Evolutionary conservation across 2,797 vertebrate genomes (phyloP).

Genomic region (Nothura maculosa): DNA sequence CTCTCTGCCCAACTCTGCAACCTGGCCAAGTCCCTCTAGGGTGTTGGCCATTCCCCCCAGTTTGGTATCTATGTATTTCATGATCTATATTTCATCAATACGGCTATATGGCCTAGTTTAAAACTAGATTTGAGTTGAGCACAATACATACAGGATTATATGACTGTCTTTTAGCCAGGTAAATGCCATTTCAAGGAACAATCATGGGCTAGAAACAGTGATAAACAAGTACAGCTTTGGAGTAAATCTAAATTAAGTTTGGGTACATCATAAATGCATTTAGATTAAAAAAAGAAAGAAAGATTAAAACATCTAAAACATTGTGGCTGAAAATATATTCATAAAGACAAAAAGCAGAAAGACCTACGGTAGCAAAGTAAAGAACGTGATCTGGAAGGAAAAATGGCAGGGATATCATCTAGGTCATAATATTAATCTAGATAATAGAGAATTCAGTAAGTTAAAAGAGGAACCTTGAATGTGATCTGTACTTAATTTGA

Average conservation of each 20-base stretch:
- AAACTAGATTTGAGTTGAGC: neutral
- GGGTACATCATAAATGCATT: constrained; percentile 19
- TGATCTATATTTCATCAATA: no score
- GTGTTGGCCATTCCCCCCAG: no score
- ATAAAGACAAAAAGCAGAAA: constrained; percentile 15
- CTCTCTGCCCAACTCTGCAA: no score
- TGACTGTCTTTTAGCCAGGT: neutral
- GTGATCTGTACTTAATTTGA: constrained; percentile 70
- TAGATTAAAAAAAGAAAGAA: neutral
- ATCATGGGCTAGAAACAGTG: neutral
- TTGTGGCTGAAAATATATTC: neutral
- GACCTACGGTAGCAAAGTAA: neutral
- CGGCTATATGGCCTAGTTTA: neutral
- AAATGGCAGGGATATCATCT: constrained; percentile 8
- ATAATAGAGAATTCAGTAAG: constrained; percentile 56
- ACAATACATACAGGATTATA: neutral
- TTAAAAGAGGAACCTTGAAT: constrained; percentile 61
- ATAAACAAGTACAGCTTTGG: neutral
- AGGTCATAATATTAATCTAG: constrained; percentile 62
- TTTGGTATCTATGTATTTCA: no score
- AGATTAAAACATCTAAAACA: neutral
- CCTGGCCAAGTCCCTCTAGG: no score
- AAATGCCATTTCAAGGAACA: neutral
- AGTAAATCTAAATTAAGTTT: constrained; percentile 46
- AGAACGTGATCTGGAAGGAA: neutral